Percentiles rank a stretch among this genome's conserved stretches.
These are phyloP conservation scores for Ochropacha duplaris DNA, from an alignment of 2,888 invertebrate genomes.

Conservation along the genomic window DNA sequence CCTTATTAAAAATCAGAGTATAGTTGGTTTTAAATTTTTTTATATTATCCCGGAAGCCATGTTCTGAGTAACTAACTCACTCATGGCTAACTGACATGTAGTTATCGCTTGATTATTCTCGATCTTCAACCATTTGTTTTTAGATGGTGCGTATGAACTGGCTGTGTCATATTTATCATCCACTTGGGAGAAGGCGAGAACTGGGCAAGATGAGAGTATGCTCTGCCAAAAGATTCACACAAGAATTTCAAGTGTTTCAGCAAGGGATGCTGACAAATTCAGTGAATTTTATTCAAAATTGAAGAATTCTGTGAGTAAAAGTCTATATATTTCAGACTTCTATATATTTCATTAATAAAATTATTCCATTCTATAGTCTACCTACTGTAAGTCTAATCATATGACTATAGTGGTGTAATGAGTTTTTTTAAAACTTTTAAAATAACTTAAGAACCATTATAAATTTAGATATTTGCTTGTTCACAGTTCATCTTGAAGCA, in stretches of 20 bases:
- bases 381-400: too few species aligned
- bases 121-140: constrained; percentile 10
- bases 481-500: constrained; percentile 84
- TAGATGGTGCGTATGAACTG: constrained; percentile 75
- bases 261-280: constrained; percentile 71
- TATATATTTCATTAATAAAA: background rate
- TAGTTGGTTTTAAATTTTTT: too few species aligned
- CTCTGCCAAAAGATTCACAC: constrained; percentile 72
- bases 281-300: constrained; percentile 73
- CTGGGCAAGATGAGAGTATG: constrained; percentile 63
- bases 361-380: background rate
- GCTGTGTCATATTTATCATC: constrained; percentile 73
- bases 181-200: constrained; percentile 52
- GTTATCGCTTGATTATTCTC: too few species aligned
- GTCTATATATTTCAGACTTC: too few species aligned
- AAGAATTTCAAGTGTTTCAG: constrained; percentile 49
- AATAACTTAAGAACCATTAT: too few species aligned
- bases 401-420: too few species aligned
- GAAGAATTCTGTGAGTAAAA: constrained; percentile 68
- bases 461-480: constrained; percentile 5
- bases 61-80: too few species aligned
- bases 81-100: too few species aligned
- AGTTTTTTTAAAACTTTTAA: too few species aligned
- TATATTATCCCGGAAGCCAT: too few species aligned
- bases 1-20: too few species aligned